Conservation (phyloP, 2,797 vertebrate genomes). For the Chrosomus eos region DNA sequence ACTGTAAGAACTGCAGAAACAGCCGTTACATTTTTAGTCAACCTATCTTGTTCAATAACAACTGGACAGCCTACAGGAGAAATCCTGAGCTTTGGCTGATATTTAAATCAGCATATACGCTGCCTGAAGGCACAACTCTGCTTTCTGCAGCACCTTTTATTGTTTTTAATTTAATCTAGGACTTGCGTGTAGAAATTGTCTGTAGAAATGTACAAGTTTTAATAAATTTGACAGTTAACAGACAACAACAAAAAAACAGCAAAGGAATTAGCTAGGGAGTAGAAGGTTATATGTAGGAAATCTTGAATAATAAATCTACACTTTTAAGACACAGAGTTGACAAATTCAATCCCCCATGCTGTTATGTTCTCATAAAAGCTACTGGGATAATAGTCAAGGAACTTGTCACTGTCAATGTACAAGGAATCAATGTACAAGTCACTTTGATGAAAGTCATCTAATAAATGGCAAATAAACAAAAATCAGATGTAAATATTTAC, state of each 20-base stretch:
- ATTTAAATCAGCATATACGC: neutral
- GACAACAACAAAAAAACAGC: neutral
- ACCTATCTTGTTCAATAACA: neutral
- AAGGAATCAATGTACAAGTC: neutral
- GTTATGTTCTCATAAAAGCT: neutral
- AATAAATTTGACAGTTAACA: neutral
- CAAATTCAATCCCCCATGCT: neutral
- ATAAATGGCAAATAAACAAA: neutral
- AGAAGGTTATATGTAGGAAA: neutral
- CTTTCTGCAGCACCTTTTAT: neutral
- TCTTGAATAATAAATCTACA: neutral
- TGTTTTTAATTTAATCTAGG: neutral
- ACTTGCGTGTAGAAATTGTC: neutral
- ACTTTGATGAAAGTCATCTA: neutral
- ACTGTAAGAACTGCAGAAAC: neutral
- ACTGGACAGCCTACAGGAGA: neutral
- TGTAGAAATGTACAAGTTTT: neutral
- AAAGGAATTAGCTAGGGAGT: neutral
- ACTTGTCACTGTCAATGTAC: no score
- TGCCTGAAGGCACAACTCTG: neutral
- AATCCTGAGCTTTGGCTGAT: conserved; percentile 18
- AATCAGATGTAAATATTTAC: neutral
- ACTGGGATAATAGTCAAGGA: neutral
- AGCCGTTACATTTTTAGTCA: neutral
- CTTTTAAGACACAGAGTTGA: neutral